Evolutionary conservation across 2,113 vertebrate species (phyloP).

Genomic region (Spilogale gracilis): DNA sequence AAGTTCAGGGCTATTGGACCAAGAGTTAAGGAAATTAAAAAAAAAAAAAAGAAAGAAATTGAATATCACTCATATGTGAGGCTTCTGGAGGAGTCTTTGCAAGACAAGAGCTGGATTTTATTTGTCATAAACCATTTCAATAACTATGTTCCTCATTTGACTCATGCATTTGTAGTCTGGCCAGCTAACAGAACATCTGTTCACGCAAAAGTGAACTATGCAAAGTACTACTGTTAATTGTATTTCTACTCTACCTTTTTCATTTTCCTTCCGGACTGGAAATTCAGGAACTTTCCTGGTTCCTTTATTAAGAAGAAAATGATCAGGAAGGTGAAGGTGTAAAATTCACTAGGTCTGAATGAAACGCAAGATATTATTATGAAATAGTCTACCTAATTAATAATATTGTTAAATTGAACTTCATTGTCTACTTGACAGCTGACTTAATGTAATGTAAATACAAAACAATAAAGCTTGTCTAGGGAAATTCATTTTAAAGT

Average conservation of each 20-base stretch:
- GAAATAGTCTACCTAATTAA: not conserved
- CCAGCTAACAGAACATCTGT: constrained; percentile 60
- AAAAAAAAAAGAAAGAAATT: rapidly evolving
- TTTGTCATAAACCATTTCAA: constrained; percentile 25
- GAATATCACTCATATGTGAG: not conserved
- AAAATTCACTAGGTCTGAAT: not conserved
- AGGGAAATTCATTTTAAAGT: constrained; percentile 52
- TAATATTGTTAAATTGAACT: not conserved
- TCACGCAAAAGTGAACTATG: constrained; percentile 45
- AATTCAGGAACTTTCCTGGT: not conserved
- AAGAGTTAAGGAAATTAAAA: not conserved
- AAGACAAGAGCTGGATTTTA: not conserved
- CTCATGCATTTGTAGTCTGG: not conserved
- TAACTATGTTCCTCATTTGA: not conserved
- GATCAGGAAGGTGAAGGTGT: not conserved
- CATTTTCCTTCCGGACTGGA: constrained; percentile 2
- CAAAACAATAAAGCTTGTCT: constrained; percentile 15
- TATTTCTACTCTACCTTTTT: not conserved
- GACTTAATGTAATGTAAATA: constrained; percentile 8
- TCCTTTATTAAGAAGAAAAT: constrained; percentile 36
- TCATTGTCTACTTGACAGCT: not conserved
- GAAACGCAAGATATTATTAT: not conserved
- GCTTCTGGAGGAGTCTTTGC: not conserved
- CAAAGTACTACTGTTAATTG: not conserved
- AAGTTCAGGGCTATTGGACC: too few species aligned